Base-by-base conservation (phyloP, 2,888 invertebrate species). In the Danaus chrysippus region DNA sequence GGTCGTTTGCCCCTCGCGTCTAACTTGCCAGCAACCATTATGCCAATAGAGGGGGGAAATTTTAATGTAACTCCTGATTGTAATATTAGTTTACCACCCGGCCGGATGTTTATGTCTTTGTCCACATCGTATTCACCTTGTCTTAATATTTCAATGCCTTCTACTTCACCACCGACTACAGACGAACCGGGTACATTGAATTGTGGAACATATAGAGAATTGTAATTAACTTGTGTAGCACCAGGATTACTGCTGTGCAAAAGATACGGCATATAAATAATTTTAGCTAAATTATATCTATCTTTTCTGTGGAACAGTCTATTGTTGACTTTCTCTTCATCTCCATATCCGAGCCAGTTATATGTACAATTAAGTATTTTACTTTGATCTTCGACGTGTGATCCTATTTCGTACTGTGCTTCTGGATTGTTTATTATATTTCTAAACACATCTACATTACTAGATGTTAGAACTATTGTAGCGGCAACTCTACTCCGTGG, bases 401-500 rank as follows among this genome's bases (percentile, higher is more conserved):
- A 98, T 0, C 98, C 98, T 55, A 99, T 95, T 90, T 99, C 99
- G 79, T 98, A 98, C 60, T 94, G 93, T 0, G 99, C 98, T 68
- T 95, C 94, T 1, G 95, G 95, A 84, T 99, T 99, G 64, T 96
- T 94, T 46, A 99, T 93, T 64, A 97, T 96, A 83, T 99, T 99
- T 64, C 99, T 92, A 73, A 93, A 97, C 1, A 99, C 93, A 54
- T 94, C 93, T 0, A 98, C 94, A 79, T 99, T 99, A 76, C 95
- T 94, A 0, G 98, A 98, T 0, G 97, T 96, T 17, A 99, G 92
- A 0, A 98, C 97, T 44, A 99, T 93, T 0, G 97, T 95, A 0
- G 99, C 99, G 1, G 98, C 96, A 0, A 99, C 98, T 70, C 96
- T 92, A 66, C 97, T 97, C 73, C 99, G 93, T 0, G 99, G 98